phyloP scores from a whole-genome alignment of 2,113 vertebrate species.

The Sceloporus tristichus region DNA sequence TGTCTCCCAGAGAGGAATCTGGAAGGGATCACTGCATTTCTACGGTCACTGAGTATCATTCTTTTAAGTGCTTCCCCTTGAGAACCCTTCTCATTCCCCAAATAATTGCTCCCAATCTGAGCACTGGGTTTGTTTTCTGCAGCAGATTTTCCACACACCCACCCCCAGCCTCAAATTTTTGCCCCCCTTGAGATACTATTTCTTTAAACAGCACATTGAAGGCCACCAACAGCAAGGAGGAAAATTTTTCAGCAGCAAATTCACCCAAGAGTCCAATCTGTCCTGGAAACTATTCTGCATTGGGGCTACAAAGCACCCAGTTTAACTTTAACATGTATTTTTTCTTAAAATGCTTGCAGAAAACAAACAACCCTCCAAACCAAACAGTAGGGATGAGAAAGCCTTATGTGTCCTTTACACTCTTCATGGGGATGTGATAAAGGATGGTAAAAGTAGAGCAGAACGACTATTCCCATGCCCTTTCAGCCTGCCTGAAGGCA shows the following conservation, averaged over 20 bases:
- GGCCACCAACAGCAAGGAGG: neutral
- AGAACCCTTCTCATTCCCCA: neutral
- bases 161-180: no score
- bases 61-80: neutral
- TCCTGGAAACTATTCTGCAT: neutral
- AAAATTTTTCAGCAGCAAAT: neutral
- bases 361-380: neutral
- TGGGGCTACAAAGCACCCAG: neutral
- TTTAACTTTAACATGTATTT: neutral
- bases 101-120: neutral
- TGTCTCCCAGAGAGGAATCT: neutral
- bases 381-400: neutral
- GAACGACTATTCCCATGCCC: neutral
- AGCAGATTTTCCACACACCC: neutral
- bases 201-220: neutral
- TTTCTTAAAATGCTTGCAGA: neutral
- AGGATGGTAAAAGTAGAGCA: neutral
- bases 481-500: neutral
- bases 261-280: neutral
- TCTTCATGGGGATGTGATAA: neutral
- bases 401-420: neutral
- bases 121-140: neutral
- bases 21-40: neutral
- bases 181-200: no score
- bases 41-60: neutral